A percentile compares a stretch with the other conserved stretches of the same genome.
Evolutionary conservation across 2,113 vertebrate genomes (phyloP).

Genomic region (Oreamnos americanus): DNA sequence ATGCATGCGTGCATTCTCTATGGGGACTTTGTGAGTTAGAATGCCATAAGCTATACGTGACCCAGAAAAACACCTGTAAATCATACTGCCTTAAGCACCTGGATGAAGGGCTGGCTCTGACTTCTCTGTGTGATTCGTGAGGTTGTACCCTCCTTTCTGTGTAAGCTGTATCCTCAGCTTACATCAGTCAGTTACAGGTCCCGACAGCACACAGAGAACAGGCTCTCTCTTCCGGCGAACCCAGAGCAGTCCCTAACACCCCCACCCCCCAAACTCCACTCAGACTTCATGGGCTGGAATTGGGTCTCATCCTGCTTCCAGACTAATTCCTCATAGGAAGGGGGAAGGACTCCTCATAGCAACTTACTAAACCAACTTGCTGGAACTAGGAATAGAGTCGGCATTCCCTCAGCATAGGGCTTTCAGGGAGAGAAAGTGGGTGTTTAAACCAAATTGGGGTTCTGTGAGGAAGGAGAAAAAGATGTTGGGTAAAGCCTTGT

Average conservation of each 20-base stretch:
- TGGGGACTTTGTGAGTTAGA: not conserved
- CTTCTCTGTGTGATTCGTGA: not conserved
- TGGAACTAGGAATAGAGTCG: not conserved
- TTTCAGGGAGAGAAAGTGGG: not conserved
- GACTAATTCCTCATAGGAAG: not conserved
- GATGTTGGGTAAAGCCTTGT: not conserved
- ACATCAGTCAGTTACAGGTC: not conserved
- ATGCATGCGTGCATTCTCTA: accelerated
- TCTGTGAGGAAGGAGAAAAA: not conserved
- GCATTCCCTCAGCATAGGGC: not conserved
- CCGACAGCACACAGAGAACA: not conserved
- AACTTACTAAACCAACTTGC: not conserved
- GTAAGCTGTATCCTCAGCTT: not conserved
- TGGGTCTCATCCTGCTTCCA: not conserved
- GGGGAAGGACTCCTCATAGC: not conserved
- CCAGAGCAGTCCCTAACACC: not conserved
- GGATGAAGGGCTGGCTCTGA: not conserved
- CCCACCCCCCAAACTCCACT: not conserved
- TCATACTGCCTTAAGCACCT: not conserved
- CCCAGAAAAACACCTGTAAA: not conserved
- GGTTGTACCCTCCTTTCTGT: not conserved
- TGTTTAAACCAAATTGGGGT: not conserved
- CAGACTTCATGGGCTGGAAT: not conserved
- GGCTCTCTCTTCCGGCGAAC: not conserved
- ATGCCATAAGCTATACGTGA: not conserved